Percentiles rank a stretch among this genome's conserved stretches.
Evolutionary conservation across 2,797 vertebrate species (phyloP).

Genomic region (Micropoecilia bifurca): DNA sequence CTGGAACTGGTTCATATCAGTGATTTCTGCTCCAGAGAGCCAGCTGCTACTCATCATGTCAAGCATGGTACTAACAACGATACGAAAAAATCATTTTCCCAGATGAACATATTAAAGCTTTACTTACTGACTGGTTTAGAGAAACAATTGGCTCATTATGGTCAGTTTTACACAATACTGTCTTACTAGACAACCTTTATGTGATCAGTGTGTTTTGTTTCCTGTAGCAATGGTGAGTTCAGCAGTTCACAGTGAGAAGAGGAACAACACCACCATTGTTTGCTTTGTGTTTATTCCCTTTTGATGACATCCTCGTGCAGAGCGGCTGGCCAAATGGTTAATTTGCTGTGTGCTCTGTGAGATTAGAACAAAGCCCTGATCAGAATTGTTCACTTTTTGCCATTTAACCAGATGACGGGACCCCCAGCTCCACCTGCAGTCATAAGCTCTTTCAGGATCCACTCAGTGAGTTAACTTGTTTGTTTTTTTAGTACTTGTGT

Average conservation of each 20-base stretch:
- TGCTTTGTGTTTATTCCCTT: conserved; percentile 7
- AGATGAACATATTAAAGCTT: too few relatives aligned
- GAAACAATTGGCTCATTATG: conserved; percentile 10
- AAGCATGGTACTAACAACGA: too few relatives aligned
- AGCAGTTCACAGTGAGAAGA: conserved; percentile 33
- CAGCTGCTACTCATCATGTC: too few relatives aligned
- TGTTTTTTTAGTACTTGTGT: background rate
- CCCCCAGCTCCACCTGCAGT: background rate
- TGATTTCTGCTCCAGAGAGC: too few relatives aligned
- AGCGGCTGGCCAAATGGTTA: conserved; percentile 7
- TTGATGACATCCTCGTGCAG: conserved; percentile 31
- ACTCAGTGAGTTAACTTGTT: background rate
- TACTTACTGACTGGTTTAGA: background rate
- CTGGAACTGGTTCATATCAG: background rate
- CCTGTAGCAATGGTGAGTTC: conserved; percentile 1
- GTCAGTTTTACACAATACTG: conserved; percentile 16
- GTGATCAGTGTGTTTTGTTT: background rate
- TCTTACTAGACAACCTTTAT: conserved; percentile 1
- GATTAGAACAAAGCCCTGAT: conserved; percentile 13
- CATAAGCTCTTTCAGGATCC: background rate
- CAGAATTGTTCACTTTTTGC: background rate
- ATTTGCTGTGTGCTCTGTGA: conserved; percentile 17
- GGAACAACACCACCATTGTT: conserved; percentile 42
- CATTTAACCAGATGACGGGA: conserved; percentile 22
- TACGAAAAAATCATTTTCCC: background rate